Evolutionary conservation across 2,113 vertebrate species (phyloP).

Genomic region (Ia io): DNA sequence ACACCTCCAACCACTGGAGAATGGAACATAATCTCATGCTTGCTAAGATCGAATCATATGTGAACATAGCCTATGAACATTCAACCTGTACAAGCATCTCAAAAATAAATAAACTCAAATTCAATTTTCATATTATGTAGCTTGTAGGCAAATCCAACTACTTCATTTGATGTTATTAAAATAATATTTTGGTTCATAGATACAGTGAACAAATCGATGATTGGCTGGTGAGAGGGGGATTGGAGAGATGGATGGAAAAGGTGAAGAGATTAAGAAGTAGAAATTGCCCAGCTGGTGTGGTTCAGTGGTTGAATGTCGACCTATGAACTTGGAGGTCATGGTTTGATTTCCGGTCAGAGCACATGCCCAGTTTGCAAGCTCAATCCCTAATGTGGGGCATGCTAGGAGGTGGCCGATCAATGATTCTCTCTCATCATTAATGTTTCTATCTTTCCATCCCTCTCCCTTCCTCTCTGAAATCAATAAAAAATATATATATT

Average conservation of each 20-base stretch:
- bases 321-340: too few species aligned
- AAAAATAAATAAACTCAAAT: not conserved
- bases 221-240: not conserved
- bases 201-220: not conserved
- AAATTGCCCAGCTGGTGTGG: not conserved
- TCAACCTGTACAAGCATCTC: not conserved
- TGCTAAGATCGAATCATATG: not conserved
- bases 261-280: not conserved
- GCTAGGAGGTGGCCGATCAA: too few species aligned
- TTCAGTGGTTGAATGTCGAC: too few species aligned
- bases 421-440: too few species aligned
- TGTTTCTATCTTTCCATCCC: too few species aligned
- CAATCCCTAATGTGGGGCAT: too few species aligned
- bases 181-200: not conserved
- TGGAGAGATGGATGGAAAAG: not conserved
- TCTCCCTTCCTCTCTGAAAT: too few species aligned
- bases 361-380: too few species aligned
- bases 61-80: not conserved
- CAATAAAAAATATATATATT: too few species aligned
- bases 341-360: too few species aligned
- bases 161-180: not conserved
- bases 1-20: not conserved
- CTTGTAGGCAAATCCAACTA: not conserved
- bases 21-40: too few species aligned
- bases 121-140: not conserved